A percentile compares a stretch with the other conserved stretches of the same genome.
phyloP scores from a whole-genome alignment of 2,797 vertebrate genomes.

The Hyperoplus lanceolatus region DNA sequence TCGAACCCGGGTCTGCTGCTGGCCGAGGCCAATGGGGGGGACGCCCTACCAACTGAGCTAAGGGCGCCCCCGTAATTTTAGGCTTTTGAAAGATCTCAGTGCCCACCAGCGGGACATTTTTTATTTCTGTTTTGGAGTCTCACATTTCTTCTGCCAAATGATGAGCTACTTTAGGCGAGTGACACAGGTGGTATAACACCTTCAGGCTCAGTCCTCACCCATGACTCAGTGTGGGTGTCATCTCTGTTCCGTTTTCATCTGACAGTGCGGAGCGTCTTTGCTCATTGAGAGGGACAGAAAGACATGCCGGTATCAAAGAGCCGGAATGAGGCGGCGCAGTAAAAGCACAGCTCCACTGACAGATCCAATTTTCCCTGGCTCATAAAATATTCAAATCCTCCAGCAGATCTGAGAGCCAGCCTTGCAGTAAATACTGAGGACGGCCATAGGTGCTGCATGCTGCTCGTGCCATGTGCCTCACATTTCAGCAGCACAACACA shows the following conservation, averaged over 20 bases:
- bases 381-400: constrained; percentile 90
- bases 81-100: constrained; percentile 29
- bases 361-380: constrained; percentile 86
- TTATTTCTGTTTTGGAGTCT: constrained; percentile 42
- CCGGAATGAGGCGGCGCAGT: constrained; percentile 69
- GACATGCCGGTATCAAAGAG: constrained; percentile 84
- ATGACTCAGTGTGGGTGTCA: constrained; percentile 69
- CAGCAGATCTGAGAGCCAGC: constrained; percentile 79
- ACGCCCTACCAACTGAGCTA: no score
- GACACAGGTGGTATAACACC: constrained; percentile 59
- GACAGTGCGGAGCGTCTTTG: constrained; percentile 63
- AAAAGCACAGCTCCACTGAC: constrained; percentile 82
- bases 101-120: constrained; percentile 24
- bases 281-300: constrained; percentile 81
- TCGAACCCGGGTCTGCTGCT: no score
- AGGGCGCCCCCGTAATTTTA: constrained; percentile 5
- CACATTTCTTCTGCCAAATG: constrained; percentile 48
- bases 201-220: constrained; percentile 46
- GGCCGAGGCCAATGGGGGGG: no score
- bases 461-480: constrained; percentile 59
- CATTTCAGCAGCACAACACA: constrained; percentile 63
- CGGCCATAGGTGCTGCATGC: constrained; percentile 72
- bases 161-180: constrained; percentile 52
- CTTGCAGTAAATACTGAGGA: constrained; percentile 81
- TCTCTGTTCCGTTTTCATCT: constrained; percentile 66